Conservation (phyloP, 2,113 vertebrate genomes). For the Tretioscincus oriximinensis region DNA sequence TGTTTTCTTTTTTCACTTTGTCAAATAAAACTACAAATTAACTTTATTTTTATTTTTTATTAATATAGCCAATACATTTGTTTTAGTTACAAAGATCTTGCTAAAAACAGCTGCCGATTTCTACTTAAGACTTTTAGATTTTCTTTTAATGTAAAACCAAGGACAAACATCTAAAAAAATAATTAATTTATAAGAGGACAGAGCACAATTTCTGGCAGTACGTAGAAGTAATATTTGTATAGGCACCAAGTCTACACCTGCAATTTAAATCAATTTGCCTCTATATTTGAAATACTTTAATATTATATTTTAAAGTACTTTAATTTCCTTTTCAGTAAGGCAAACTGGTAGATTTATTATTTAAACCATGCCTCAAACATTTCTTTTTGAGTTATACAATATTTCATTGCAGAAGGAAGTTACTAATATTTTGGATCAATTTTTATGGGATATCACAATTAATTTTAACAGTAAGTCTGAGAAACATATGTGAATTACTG, state of each 20-base stretch:
- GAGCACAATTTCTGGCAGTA: not conserved
- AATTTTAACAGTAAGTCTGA: not conserved
- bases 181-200: slow-evolving; percentile 5
- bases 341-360: not conserved
- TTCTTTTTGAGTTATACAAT: not conserved
- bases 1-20: not conserved
- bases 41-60: not conserved
- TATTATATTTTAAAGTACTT: not conserved
- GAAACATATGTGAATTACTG: not conserved
- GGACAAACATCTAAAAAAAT: slow-evolving; percentile 9
- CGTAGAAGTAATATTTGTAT: slow-evolving; percentile 4
- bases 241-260: slow-evolving; percentile 7
- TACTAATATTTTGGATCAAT: fast-evolving
- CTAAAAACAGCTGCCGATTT: not conserved
- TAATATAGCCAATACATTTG: not conserved
- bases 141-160: not conserved
- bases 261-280: slow-evolving; percentile 30
- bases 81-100: not conserved
- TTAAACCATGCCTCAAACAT: not conserved
- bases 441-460: not conserved
- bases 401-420: not conserved
- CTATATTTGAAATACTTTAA: not conserved
- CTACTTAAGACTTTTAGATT: not conserved
- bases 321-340: not conserved
- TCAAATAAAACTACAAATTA: not conserved